Conservation (phyloP, 2,113 vertebrate genomes). For the Nipponia nippon region DNA sequence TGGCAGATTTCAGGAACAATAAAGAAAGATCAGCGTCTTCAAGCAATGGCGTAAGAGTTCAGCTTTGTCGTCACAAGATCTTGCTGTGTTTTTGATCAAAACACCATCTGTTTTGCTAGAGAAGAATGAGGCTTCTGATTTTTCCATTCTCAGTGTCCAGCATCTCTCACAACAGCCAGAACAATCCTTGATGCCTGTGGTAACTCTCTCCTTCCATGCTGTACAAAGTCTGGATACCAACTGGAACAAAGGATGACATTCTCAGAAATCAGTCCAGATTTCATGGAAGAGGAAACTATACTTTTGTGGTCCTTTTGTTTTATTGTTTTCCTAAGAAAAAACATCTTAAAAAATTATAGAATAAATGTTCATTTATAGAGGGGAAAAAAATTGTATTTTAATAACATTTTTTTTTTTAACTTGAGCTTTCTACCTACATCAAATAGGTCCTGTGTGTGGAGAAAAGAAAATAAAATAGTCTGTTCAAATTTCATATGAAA, state of each 20-base stretch:
- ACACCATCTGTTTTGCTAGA: background rate
- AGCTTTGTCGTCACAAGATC: background rate
- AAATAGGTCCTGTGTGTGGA: background rate
- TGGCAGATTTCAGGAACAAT: background rate
- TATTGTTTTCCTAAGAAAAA: background rate
- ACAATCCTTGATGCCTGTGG: background rate
- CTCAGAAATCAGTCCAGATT: background rate
- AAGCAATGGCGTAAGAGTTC: background rate
- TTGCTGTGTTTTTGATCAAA: background rate
- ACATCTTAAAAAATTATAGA: background rate
- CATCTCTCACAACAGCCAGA: background rate
- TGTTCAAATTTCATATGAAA: background rate
- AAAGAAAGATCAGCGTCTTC: background rate
- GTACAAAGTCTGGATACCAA: background rate
- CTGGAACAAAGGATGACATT: background rate
- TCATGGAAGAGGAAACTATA: background rate
- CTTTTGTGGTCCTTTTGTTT: background rate
- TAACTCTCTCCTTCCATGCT: background rate
- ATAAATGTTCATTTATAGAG: background rate
- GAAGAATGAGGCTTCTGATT: background rate
- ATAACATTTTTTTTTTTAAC: background rate
- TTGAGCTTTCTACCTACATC: background rate
- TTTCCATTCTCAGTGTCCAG: background rate
- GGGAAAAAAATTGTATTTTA: background rate
- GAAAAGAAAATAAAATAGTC: background rate